Base-by-base conservation (phyloP, 2,888 invertebrate genomes). In the Monoplex corrugatus region DNA sequence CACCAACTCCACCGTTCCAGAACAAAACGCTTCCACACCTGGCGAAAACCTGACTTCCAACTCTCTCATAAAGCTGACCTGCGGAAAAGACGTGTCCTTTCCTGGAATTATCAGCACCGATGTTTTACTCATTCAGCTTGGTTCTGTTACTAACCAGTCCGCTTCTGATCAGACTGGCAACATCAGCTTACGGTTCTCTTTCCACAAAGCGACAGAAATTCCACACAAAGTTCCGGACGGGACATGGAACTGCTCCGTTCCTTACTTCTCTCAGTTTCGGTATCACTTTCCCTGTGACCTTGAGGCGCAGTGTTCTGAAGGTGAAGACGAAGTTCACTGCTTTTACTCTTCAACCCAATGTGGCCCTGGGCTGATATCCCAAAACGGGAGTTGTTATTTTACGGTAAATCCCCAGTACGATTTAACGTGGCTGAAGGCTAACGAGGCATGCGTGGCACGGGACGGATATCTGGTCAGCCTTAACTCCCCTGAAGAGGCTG, bases 381-480 rank as follows among this genome's bases (percentile, higher is more conserved):
- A 16, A 19, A n/a, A 45, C 6, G 38, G 23, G 8, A 57, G 23
- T 23, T 84, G 84, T 38, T 84, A 84, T 38, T 84, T 84, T 28
- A 50, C 50, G 10, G 45, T 84, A 8, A 84, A 32, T 16, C 35
- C 35, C 16, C 19, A 10, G 1, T 0, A 8, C 5, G 57, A 50
- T 6, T 3, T 84, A 23, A 38, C 50, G 35, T 84, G 84, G 84
- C 38, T 84, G n/a, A 84, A 50, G 19, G 84, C 84, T 23, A 84
- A 84, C 84, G 84, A 84, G 84, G 84, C 57, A 35, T 84, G 84
- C 45, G 45, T 57, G 19, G 84, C 84, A 3, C 84, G 50, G 0
- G 84, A 32, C 84, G 86, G 72, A 72, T 86, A 86, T 43, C 35
- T 72, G 75, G 44, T 75, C 43, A 87, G 45, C 80, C 28, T 72